Base-by-base conservation (phyloP, 2,797 vertebrate genomes). In the Mergus octosetaceus region DNA sequence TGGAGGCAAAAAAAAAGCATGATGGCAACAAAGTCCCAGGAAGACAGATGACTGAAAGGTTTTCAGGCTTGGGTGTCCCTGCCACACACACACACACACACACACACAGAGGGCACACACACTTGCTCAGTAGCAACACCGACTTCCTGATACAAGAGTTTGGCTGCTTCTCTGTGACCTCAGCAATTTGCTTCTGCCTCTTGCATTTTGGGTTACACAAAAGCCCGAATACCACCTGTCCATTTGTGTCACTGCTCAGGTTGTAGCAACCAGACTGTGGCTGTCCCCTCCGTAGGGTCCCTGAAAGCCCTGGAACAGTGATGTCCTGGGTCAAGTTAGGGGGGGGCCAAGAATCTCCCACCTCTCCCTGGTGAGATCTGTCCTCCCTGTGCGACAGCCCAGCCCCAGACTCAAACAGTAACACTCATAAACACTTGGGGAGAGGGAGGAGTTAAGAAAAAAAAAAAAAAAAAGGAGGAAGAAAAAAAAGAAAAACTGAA, bases 31-130 rank as follows among this genome's bases (percentile, higher is more conserved):
- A 18, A 4, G 49, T 54, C 13, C 38, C 28, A 9, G 49, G 18
- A 7, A 15, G 34, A 7, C 0, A 1, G 27, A 47, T 8, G 34
- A 22, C 4, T 0, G 0, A 19, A 34, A 71, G 6, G 13, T 18
- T 10, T 7, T 1, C 25, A 7, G 16, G 8, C 32, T 17, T 6
- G 38, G 34, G 2, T 34, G 25, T 10, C 47, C 28, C 47, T 6
- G 3, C 15, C 22, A 9, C 21, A 9, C 30, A 10, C 3, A 3
- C 19, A 22, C 9, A 3, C 19, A 22, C 9, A 1, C 43, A 25
- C 39, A 3, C 34, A 4, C 5, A 4, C 20, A 24, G 20, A 47
- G 45, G 45, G 11, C 45, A 47, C 45, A 54, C 24, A 18, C 9
- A 2, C 38, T n/a, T n/a, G n/a, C n/a, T n/a, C n/a, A n/a, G n/a